Evolutionary conservation across 2,797 vertebrate genomes (phyloP), one percentile per base, ranked within the genome.

Genomic region (Philypnodon macrostomus): DNA sequence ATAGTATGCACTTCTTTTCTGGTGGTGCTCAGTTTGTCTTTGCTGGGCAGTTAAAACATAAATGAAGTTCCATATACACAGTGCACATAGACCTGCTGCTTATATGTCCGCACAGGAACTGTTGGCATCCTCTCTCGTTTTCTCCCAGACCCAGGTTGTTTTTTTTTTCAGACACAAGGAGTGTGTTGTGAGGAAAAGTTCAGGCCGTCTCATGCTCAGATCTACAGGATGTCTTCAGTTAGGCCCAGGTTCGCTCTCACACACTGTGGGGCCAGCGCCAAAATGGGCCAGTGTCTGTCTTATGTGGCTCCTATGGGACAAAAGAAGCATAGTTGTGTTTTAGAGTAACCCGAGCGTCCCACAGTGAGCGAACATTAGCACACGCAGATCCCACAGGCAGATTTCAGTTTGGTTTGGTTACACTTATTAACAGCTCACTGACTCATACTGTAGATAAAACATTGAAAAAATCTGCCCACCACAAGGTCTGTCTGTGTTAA

Each of bases 201-300:
- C 9, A 29, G 16, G 50, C 32, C 31, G 54, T 36, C 52, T 32
- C 50, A 1, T 53, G 30, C 39, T 65, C 44, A 47, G 19, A 64
- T 67, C 23, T 76, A 29, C 57, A 66, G 58, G 67, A 71, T 71
- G 57, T 73, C 66, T 68, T 71, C 53, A 58, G 52, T 68, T 62
- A 67, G 15, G 36, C 7, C 39, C 35, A 19, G 19, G 27, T 6
- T 16, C 1, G 35, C 30, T 16, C 29, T 52, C 49, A 50, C 47
- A 62, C 38, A 49, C 47, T 53, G 49, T 13, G 5, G 21, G 7
- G 47, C 0, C 3, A 14, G 27, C 30, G 27, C 49, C 46, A 53
- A 37, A 44, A 21, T 5, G 6, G 44, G 33, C 19, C 41, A 26
- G 50, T 40, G 30, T 52, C 14, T 53, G 47, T 39, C 23, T 52